Base-by-base conservation (phyloP, 2,888 invertebrate species). In the Tyria jacobaeae region DNA sequence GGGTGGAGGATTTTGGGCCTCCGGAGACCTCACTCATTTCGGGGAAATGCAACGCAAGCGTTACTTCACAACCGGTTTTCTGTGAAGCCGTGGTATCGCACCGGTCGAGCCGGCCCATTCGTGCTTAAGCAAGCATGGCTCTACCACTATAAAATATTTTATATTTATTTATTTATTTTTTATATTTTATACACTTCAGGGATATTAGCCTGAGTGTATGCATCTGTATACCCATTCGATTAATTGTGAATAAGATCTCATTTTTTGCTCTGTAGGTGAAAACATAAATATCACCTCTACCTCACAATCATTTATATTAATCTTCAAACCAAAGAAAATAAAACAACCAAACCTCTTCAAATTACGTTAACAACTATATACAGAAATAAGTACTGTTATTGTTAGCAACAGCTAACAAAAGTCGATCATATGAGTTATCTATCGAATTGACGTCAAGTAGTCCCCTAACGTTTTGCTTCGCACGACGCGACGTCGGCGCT, bases 401-500 rank as follows among this genome's bases (percentile, higher is more conserved):
- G 49, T 57, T 50, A 10, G 14, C 49, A 39, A 37, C 25, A 39
- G 50, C 17, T 49, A 49, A 57, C 49, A 57, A 57, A 49, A 39
- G 48, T 37, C 48, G 54, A 54, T 54, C 44, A 44, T 44, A 27
- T 25, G n/a, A 27, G 27, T 54, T 54, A 44, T 54, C 54, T 31
- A 15, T 27, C 2, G 7, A 27, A 14, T 5, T 3, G 25, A 17
- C 24, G 57, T 15, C 50, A 21, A 21, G 44, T n/a, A 24, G 47
- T 15, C 21, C n/a, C 21, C 14, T 4, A 34, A 31, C 5, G 21
- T 24, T 47, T 21, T 31, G 2, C 31, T 15, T 37, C 50, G 49
- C 12, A 27, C 47, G 37, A 35, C 34, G 27, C 47, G 37, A 35
- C 34, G 27, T 41, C 17, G 17, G 21, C 41, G 55, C 53, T 58